Base-by-base conservation (phyloP, 1,140 invertebrate species). In the Sipha flava region DNA sequence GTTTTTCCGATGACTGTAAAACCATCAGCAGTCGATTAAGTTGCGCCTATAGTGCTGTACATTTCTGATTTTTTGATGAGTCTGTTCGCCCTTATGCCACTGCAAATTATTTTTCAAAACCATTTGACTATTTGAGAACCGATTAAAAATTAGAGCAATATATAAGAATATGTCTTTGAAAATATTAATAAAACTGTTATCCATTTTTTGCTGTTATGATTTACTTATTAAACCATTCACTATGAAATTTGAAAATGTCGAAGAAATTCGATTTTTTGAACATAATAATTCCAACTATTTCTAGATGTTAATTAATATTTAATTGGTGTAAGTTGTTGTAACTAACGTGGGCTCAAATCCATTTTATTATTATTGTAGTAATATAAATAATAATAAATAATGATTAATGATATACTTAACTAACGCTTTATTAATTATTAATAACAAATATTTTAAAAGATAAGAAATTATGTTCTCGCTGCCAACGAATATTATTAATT, bases 351-450 rank as follows among this genome's bases (percentile, higher is more conserved):
- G 64, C 64, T 66, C 64, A 66, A 66, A 66, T 66, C 64, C 64
- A 66, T 66, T 6, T 23, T 43, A 43, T 40, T 43, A 66, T 66
- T 66, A 66, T 43, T 26, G 21, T 66, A 40, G 37, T 43, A 43
- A 1, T 43, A 12, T 43, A 43, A 43, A 43, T 43, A 43, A 43
- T 43, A 43, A 43, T 43, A 43, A 34, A n/a, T 64, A n/a, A 31
- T 64, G n/a, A 64, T 31, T 40, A 66, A 66, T 66, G n/a, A 26
- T 43, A 66, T 66, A 43, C 64, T 66, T 66, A 75, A 75, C 31
- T 52, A 75, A 75, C 72, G 72, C 72, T 75, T 75, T 75, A 52
- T 37, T 75, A 75, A 75, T 52, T 73, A 52, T 37, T 54, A 34
- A 54, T 75, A 73, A 52, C 9, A 31, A 73, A 26, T 73, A 3